Conservation (phyloP, 92 coral and sea anemone genomes). For the Paramuricea clavata region DNA sequence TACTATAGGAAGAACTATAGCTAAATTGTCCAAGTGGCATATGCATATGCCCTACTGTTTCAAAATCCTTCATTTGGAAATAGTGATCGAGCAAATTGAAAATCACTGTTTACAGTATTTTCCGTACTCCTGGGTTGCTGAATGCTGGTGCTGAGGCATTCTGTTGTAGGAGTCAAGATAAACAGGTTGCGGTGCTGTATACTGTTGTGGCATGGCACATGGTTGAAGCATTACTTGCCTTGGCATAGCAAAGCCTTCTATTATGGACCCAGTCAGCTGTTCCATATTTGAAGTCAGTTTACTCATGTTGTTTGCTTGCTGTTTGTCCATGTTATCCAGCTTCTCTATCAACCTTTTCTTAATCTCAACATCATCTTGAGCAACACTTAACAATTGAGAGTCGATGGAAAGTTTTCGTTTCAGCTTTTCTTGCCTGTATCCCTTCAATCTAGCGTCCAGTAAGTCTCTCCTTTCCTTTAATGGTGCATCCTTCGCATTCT, state of each 20-base stretch:
- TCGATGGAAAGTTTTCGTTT: conserved; percentile 69
- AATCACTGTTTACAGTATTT: no score
- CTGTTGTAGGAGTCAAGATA: no score
- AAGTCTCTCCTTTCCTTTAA: conserved; percentile 53
- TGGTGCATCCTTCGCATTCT: neutral
- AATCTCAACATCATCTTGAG: conserved; percentile 64
- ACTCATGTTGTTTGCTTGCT: conserved; percentile 61
- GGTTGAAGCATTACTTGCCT: conserved; percentile 64
- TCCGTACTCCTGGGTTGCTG: neutral
- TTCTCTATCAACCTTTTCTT: conserved; percentile 62
- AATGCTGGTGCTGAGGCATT: neutral
- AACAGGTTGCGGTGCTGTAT: conserved; percentile 1
- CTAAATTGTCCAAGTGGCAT: no score
- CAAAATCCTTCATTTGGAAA: no score
- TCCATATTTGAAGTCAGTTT: conserved; percentile 71
- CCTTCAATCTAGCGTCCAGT: conserved; percentile 59
- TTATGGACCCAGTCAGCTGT: conserved; percentile 63
- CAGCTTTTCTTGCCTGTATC: conserved; percentile 69
- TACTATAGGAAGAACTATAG: no score
- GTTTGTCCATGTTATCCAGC: conserved; percentile 65
- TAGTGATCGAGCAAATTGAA: no score
- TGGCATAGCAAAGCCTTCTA: conserved; percentile 70
- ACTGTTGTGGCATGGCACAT: conserved; percentile 59
- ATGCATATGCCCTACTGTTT: no score
- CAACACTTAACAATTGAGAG: conserved; percentile 53